These are phyloP conservation scores for Solea solea DNA, from an alignment of 2,113 vertebrate species.

Conservation along the genomic window DNA sequence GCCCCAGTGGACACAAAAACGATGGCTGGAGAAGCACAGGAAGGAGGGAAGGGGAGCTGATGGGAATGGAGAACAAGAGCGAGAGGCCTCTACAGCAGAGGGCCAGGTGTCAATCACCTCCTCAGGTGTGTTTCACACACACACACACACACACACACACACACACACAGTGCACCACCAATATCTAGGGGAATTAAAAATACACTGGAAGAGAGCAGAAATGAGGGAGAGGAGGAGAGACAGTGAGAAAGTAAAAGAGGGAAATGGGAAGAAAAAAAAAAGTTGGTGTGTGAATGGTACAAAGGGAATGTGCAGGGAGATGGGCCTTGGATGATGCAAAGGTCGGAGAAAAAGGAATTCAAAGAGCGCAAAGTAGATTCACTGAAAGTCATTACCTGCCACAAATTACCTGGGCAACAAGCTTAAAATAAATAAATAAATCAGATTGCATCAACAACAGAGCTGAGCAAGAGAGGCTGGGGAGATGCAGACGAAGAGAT, in stretches of 20 bases:
- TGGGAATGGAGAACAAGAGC: conserved; percentile 80
- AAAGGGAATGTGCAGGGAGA: conserved; percentile 54
- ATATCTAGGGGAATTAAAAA: conserved; percentile 88
- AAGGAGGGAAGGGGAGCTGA: conserved; percentile 49
- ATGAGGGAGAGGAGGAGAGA: conserved; percentile 25
- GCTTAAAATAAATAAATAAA: conserved; percentile 83
- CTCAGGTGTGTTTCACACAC: conserved; percentile 87
- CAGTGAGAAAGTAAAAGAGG: conserved; percentile 32
- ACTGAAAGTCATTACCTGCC: conserved; percentile 93
- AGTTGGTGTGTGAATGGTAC: conserved; percentile 55
- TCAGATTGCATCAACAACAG: conserved; percentile 72
- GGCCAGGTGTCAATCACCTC: conserved; percentile 91
- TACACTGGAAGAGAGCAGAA: conserved; percentile 72
- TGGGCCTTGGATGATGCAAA: conserved; percentile 57
- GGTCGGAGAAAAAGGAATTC: conserved; percentile 62
- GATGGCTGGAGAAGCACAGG: conserved; percentile 38
- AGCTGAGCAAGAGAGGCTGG: conserved; percentile 49
- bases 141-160: conserved; percentile 78
- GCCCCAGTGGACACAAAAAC: conserved; percentile 40
- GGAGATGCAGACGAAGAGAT: conserved; percentile 56
- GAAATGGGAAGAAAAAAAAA: conserved; percentile 28
- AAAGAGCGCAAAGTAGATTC: conserved; percentile 89
- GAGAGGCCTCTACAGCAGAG: conserved; percentile 87
- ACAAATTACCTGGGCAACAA: conserved; percentile 95
- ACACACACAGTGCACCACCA: conserved; percentile 79